These are phyloP conservation scores for Dallia pectoralis DNA, from an alignment of 2,797 vertebrate species.

Conservation along the genomic window DNA sequence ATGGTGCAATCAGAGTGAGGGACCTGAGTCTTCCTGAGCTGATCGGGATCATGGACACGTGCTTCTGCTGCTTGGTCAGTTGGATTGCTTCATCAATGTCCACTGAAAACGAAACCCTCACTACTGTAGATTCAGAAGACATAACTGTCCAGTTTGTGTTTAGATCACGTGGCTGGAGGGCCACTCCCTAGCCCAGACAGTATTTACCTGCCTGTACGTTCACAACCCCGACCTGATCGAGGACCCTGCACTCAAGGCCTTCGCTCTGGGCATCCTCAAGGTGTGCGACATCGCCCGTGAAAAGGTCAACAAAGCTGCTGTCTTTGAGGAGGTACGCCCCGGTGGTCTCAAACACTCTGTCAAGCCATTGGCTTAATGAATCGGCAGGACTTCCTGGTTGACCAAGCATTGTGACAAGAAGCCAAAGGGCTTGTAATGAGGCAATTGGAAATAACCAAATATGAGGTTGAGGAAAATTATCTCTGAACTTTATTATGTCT, in stretches of 20 bases:
- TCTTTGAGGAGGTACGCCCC: slow-evolving; percentile 91
- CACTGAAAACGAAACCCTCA: background rate
- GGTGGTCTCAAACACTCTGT: background rate
- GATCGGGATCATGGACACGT: slow-evolving; percentile 96
- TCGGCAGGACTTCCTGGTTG: too few species aligned
- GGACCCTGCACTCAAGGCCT: slow-evolving; percentile 96
- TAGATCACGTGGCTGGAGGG: slow-evolving; percentile 99
- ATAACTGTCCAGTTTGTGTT: slow-evolving; percentile 1
- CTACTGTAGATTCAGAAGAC: too few species aligned
- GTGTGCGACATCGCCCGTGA: slow-evolving; percentile 97
- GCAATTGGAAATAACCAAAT: too few species aligned
- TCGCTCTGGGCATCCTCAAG: slow-evolving; percentile 94
- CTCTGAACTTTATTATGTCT: background rate
- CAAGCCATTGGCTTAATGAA: background rate
- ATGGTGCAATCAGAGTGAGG: slow-evolving; percentile 93
- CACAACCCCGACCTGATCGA: slow-evolving; percentile 98
- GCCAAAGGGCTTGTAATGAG: too few species aligned
- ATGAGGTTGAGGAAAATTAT: too few species aligned
- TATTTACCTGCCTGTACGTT: slow-evolving; percentile 97
- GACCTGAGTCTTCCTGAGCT: slow-evolving; percentile 92
- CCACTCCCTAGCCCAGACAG: slow-evolving; percentile 96
- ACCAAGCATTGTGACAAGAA: too few species aligned
- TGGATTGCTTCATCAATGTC: background rate
- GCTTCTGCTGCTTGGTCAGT: slow-evolving; percentile 97
- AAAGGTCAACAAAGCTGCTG: slow-evolving; percentile 98